Evolutionary conservation across 2,113 vertebrate genomes (phyloP).

Genomic region (Myocastor coypus): DNA sequence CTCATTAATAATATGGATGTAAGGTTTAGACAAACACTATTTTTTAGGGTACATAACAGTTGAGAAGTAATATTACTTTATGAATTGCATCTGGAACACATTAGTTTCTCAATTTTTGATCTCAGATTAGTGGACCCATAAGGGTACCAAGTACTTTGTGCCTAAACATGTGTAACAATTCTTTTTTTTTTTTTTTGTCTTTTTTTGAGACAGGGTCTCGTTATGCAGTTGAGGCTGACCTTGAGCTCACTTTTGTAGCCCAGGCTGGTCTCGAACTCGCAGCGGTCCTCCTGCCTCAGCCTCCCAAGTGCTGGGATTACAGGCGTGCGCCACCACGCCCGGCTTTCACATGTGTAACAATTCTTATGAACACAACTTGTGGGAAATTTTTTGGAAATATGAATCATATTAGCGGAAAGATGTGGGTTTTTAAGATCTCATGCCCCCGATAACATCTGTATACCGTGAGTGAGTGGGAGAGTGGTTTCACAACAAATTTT

Average conservation of each 20-base stretch:
- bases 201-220: no score
- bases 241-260: no score
- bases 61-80: conserved; percentile 26
- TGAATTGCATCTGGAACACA: conserved; percentile 4
- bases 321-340: no score
- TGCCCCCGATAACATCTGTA: not conserved
- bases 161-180: no score
- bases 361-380: conserved; percentile 5
- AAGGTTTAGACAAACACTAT: not conserved
- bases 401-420: not conserved
- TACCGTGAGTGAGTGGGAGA: conserved; percentile 17
- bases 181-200: no score
- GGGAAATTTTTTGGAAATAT: not conserved
- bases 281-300: no score
- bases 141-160: not conserved
- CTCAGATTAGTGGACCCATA: conserved; percentile 31
- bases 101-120: not conserved
- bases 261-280: no score
- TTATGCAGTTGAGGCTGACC: no score
- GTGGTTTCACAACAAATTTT: not conserved
- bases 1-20: conserved; percentile 20
- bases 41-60: conserved; percentile 30
- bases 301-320: no score
- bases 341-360: conserved; percentile 31
- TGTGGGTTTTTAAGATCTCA: conserved; percentile 11